Conservation (phyloP, 2,113 vertebrate species). For the Tinamus guttatus region DNA sequence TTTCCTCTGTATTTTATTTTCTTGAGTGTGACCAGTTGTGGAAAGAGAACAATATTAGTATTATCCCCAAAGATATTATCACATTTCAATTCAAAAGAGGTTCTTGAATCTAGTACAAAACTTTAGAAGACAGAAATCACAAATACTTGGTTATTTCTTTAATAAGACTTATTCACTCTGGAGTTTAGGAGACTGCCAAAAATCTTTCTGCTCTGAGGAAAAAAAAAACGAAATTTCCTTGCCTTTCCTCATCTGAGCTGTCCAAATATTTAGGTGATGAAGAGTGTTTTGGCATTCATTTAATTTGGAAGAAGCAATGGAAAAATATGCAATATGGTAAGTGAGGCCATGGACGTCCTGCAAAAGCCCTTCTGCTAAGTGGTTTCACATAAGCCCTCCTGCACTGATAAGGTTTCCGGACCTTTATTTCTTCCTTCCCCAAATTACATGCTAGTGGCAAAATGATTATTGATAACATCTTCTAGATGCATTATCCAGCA, state of each 20-base stretch:
- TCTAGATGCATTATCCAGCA: neutral
- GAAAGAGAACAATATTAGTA: slow-evolving; percentile 31
- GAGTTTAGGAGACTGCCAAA: slow-evolving; percentile 18
- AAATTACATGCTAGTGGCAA: neutral
- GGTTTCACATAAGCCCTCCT: neutral
- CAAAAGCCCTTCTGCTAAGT: neutral
- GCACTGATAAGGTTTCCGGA: neutral
- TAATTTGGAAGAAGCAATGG: neutral
- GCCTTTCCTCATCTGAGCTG: neutral
- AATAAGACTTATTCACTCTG: slow-evolving; percentile 11
- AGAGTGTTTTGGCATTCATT: neutral
- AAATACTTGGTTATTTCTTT: neutral
- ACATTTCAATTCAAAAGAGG: neutral
- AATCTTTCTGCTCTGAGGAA: slow-evolving; percentile 11
- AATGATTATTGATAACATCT: slow-evolving; percentile 15
- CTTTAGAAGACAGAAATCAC: slow-evolving; percentile 7
- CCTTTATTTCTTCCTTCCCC: neutral
- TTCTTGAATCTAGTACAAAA: slow-evolving; percentile 23
- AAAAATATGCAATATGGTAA: neutral
- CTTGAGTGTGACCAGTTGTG: neutral
- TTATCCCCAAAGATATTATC: neutral
- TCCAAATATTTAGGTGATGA: neutral
- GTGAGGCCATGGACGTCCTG: neutral
- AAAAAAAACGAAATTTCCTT: neutral
- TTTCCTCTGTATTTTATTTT: slow-evolving; percentile 51